These are phyloP conservation scores for Podarcis siculus DNA, from an alignment of 2,797 vertebrate species.

Conservation along the genomic window DNA sequence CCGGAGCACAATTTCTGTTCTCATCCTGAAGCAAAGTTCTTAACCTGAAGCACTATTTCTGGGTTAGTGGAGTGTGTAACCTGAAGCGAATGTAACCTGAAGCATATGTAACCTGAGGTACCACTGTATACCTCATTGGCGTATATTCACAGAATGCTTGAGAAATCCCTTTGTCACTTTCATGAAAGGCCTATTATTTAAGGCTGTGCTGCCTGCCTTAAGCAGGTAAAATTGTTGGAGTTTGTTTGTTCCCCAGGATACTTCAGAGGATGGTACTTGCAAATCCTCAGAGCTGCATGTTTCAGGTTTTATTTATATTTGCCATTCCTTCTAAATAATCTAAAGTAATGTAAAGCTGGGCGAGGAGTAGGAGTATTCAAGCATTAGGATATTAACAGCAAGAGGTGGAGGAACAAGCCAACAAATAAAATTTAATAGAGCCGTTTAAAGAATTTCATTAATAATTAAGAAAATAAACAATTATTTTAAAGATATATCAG, in stretches of 20 bases:
- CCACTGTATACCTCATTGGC: background rate
- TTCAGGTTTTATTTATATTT: slow-evolving; percentile 8
- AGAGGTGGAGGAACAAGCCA: slow-evolving; percentile 32
- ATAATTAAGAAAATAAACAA: slow-evolving; percentile 65
- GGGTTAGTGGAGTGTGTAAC: too few relatives aligned
- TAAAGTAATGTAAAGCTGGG: slow-evolving; percentile 18
- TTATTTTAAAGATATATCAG: slow-evolving; percentile 52
- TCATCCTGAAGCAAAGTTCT: too few relatives aligned
- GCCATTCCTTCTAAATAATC: slow-evolving; percentile 36
- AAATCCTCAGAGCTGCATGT: slow-evolving; percentile 3
- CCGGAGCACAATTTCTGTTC: too few relatives aligned
- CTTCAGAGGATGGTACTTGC: background rate
- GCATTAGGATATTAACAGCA: slow-evolving; percentile 21
- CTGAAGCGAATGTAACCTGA: too few relatives aligned
- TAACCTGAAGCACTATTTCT: too few relatives aligned
- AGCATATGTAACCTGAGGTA: too few relatives aligned
- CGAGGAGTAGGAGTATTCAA: slow-evolving; percentile 26
- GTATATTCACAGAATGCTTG: background rate
- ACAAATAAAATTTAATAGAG: slow-evolving; percentile 45
- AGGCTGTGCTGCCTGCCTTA: background rate
- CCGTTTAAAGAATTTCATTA: slow-evolving; percentile 54
- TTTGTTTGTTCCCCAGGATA: too few relatives aligned
- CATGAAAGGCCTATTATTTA: background rate
- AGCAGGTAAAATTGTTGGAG: background rate
- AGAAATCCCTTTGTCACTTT: background rate